phyloP scores from a whole-genome alignment of 2,888 invertebrate genomes.

The Cerastis rubricosa region DNA sequence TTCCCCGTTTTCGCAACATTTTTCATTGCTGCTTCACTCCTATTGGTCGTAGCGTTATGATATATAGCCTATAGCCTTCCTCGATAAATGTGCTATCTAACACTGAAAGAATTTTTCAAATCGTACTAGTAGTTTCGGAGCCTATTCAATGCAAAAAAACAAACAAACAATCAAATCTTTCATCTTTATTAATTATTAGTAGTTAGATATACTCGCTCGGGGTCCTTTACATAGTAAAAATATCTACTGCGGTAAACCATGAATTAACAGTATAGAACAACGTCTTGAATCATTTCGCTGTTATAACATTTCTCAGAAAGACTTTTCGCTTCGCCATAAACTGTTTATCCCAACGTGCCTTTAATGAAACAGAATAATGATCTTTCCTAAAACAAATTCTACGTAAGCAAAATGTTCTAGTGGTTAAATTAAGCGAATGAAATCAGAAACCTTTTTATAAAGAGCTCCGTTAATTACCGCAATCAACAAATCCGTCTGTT shows the following conservation, averaged over 20 bases:
- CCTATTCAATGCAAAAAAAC: no score
- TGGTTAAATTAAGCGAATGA: slow-evolving; percentile 12
- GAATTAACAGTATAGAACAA: neutral
- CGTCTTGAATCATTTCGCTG: neutral
- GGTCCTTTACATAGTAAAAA: neutral
- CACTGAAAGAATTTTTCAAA: no score
- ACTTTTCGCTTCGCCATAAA: neutral
- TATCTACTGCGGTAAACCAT: neutral
- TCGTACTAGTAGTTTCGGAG: no score
- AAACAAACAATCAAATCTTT: no score
- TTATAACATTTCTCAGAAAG: neutral
- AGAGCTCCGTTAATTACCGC: slow-evolving; percentile 14
- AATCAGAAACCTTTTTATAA: slow-evolving; percentile 30
- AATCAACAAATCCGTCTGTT: slow-evolving; percentile 20
- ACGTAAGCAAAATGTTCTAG: neutral
- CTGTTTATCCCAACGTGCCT: neutral
- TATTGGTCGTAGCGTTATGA: no score
- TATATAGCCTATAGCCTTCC: no score
- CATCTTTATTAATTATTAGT: no score
- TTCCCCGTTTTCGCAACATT: no score
- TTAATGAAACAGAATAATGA: neutral
- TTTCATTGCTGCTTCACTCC: no score
- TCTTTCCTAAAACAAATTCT: neutral
- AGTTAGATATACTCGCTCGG: neutral
- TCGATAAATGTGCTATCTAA: no score